phyloP scores from a whole-genome alignment of 2,797 vertebrate genomes.

The Somateria mollissima region DNA sequence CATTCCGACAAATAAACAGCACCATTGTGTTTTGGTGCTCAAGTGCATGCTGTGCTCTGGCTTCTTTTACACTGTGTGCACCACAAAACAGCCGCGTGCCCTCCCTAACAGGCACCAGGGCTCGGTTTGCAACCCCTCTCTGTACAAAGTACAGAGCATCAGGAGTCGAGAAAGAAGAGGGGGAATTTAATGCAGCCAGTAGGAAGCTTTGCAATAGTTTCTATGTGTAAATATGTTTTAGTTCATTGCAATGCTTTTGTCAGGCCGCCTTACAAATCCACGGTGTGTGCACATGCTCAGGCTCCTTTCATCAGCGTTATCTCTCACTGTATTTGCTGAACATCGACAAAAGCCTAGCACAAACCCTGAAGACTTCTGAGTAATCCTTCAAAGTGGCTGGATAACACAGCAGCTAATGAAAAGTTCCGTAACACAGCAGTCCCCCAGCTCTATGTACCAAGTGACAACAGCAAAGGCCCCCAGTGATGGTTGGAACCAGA shows the following conservation, averaged over 20 bases:
- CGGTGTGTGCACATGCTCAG: background rate
- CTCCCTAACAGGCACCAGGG: rapidly evolving
- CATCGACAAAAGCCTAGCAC: background rate
- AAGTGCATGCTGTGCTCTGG: background rate
- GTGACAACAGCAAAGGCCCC: background rate
- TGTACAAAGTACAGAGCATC: background rate
- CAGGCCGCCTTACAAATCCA: background rate
- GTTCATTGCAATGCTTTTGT: background rate
- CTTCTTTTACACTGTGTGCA: background rate
- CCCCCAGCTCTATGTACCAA: background rate
- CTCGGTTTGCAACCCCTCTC: background rate
- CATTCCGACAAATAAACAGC: background rate
- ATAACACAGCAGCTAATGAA: background rate
- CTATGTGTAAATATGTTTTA: rapidly evolving
- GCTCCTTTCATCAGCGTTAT: background rate
- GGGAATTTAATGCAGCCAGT: background rate
- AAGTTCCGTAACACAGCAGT: background rate
- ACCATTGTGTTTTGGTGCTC: background rate
- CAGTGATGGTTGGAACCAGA: background rate
- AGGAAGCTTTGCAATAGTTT: background rate
- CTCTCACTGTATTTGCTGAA: background rate
- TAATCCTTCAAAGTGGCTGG: background rate
- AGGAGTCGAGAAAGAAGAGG: background rate
- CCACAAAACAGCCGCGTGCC: background rate
- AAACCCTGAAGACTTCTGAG: background rate